Percentiles rank a stretch among this genome's conserved stretches.
These are phyloP conservation scores for Macrobrachium nipponense DNA, from an alignment of 1,140 invertebrate species.

Conservation along the genomic window DNA sequence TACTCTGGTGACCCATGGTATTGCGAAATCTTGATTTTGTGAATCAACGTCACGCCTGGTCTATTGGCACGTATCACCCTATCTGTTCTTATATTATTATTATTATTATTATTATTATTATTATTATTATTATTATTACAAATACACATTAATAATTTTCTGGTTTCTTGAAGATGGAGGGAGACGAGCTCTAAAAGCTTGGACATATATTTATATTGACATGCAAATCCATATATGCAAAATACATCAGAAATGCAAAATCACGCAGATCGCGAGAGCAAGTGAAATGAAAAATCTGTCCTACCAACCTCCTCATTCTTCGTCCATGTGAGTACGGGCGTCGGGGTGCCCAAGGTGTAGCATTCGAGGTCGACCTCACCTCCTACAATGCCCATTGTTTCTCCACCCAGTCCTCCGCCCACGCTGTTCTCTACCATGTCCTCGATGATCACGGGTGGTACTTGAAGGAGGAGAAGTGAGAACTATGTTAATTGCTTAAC, in stretches of 20 bases:
- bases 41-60: no score
- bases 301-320: slow-evolving; percentile 61
- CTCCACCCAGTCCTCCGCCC: slow-evolving; percentile 33
- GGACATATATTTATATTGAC: neutral
- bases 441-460: slow-evolving; percentile 66
- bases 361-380: slow-evolving; percentile 68
- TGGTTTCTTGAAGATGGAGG: no score
- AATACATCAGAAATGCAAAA: no score
- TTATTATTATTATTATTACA: no score
- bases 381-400: slow-evolving; percentile 65
- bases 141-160: no score
- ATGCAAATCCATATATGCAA: neutral
- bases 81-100: no score
- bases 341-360: slow-evolving; percentile 68
- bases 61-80: no score
- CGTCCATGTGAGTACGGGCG: slow-evolving; percentile 67
- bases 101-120: no score
- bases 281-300: neutral
- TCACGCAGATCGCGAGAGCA: neutral
- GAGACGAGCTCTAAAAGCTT: no score
- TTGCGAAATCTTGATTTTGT: no score
- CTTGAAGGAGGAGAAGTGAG: slow-evolving; percentile 66
- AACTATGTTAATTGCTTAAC: neutral
- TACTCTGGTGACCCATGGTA: no score
- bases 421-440: slow-evolving; percentile 45